These are phyloP conservation scores for Geopemphigus sp. DNA, from an alignment of 1,140 invertebrate species.

Conservation along the genomic window DNA sequence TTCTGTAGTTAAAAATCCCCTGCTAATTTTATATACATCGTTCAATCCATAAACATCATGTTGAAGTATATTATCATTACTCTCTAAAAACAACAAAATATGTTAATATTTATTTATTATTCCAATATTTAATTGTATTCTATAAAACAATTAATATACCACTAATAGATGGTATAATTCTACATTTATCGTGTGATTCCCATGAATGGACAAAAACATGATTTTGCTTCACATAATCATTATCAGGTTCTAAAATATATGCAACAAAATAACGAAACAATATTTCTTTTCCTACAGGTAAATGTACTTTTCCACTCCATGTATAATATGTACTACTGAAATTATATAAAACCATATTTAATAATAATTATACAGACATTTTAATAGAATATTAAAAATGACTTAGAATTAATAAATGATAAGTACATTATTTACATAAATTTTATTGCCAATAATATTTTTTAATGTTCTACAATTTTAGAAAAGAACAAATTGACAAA, in stretches of 20 bases:
- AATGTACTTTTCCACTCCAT: slow-evolving; percentile 29
- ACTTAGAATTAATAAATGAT: background rate
- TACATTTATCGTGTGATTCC: slow-evolving; percentile 26
- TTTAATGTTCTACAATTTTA: background rate
- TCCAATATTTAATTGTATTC: background rate
- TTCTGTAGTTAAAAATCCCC: slow-evolving; percentile 85
- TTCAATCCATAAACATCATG: slow-evolving; percentile 65
- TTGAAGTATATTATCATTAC: slow-evolving; percentile 55
- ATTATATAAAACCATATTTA: background rate
- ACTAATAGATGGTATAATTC: background rate
- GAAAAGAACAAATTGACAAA: background rate
- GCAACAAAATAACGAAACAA: slow-evolving; percentile 27
- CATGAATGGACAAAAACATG: slow-evolving; percentile 30
- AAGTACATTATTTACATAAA: background rate
- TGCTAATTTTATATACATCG: slow-evolving; percentile 65
- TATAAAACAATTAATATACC: slow-evolving; percentile 2
- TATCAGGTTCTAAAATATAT: slow-evolving; percentile 38
- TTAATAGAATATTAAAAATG: background rate
- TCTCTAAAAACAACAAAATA: slow-evolving; percentile 6
- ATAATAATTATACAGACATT: background rate
- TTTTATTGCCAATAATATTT: background rate
- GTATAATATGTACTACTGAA: slow-evolving; percentile 33
- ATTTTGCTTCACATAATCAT: background rate
- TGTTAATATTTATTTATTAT: background rate
- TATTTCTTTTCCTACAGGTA: slow-evolving; percentile 30